A percentile compares a stretch with the other conserved stretches of the same genome.
These are phyloP conservation scores for Leiothrix lutea DNA, from an alignment of 2,113 vertebrate genomes.

Conservation along the genomic window DNA sequence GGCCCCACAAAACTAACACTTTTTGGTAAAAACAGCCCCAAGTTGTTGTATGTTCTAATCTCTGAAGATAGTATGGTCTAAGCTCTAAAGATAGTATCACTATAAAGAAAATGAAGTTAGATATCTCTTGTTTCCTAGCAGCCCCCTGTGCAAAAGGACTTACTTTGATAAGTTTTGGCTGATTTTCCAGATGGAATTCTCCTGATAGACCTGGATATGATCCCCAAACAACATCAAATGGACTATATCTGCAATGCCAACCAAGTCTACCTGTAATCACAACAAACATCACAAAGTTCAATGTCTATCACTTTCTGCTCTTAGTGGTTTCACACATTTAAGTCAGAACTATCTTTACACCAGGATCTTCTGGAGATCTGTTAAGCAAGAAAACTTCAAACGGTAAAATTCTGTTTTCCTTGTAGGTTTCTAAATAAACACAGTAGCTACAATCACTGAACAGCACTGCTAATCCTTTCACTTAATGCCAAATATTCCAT, in stretches of 20 bases:
- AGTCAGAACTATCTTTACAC: neutral
- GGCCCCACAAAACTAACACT: neutral
- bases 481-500: neutral
- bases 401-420: neutral
- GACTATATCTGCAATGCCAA: conserved; percentile 82
- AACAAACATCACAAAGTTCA: conserved; percentile 4
- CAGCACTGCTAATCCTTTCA: neutral
- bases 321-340: neutral
- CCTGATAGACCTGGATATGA: conserved; percentile 68
- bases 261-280: conserved; percentile 82
- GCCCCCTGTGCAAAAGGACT: conserved; percentile 42
- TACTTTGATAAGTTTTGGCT: conserved; percentile 62
- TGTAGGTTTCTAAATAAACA: neutral
- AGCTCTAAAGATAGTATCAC: neutral
- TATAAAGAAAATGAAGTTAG: neutral
- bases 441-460: neutral
- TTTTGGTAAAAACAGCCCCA: neutral
- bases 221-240: conserved; percentile 80
- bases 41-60: neutral
- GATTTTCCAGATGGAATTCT: conserved; percentile 75
- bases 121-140: neutral
- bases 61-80: neutral
- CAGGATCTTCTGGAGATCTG: neutral
- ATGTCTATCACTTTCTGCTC: neutral
- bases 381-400: neutral